phyloP scores from a whole-genome alignment of 2,888 invertebrate genomes.

The Pardosa pseudoannulata region DNA sequence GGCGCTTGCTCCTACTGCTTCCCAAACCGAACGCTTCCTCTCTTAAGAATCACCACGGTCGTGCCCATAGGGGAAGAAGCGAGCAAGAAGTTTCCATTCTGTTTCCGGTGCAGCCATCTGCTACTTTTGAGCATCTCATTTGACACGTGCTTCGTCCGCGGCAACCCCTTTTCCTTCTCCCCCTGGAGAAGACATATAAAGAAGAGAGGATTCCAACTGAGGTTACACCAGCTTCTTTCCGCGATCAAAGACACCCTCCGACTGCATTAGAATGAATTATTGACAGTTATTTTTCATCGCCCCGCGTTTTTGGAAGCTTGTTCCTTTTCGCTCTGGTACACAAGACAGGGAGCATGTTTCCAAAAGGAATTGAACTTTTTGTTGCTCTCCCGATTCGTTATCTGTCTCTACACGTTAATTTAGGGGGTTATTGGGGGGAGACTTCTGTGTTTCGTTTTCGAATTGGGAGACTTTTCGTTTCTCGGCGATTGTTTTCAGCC shows the following conservation, averaged over 20 bases:
- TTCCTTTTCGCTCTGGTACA: constrained; percentile 52
- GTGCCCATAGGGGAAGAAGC: constrained; percentile 60
- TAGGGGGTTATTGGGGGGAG: constrained; percentile 60
- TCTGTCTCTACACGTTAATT: constrained; percentile 67
- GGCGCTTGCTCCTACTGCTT: constrained; percentile 23
- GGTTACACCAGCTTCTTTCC: constrained; percentile 61
- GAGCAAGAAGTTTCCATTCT: constrained; percentile 64
- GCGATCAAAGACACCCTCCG: constrained; percentile 66
- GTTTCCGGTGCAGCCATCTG: constrained; percentile 70
- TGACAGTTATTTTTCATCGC: constrained; percentile 72
- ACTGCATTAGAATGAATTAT: constrained; percentile 73
- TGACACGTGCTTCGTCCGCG: constrained; percentile 67
- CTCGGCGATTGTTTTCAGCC: constrained; percentile 44
- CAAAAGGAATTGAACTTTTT: constrained; percentile 1
- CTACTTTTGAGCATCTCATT: constrained; percentile 72
- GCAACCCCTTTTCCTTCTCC: constrained; percentile 32
- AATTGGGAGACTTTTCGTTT: neutral
- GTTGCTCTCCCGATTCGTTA: constrained; percentile 27
- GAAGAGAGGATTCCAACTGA: constrained; percentile 30
- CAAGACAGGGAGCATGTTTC: constrained; percentile 33
- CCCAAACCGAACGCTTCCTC: no score
- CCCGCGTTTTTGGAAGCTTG: constrained; percentile 47
- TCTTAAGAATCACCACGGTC: constrained; percentile 49
- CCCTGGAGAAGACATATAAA: neutral
- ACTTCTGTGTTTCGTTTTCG: constrained; percentile 33